These are phyloP conservation scores for Drosophila nigritarsus DNA, from an alignment of 2,888 invertebrate species.

Conservation along the genomic window DNA sequence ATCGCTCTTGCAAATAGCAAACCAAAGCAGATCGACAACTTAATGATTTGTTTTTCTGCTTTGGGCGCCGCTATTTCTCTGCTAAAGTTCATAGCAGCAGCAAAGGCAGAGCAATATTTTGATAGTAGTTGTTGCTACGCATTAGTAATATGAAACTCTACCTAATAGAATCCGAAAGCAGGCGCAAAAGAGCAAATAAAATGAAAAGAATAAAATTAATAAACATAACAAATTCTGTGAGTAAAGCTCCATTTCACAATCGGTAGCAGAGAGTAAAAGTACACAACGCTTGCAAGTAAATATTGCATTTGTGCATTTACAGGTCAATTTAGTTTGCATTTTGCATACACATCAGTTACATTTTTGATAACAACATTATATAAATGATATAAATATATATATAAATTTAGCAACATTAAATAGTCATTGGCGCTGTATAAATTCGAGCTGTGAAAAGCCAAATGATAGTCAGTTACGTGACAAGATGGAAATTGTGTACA, in stretches of 20 bases:
- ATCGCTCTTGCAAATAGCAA: neutral
- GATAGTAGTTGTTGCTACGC: neutral
- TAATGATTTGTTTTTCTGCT: neutral
- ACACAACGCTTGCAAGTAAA: neutral
- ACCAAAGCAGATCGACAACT: neutral
- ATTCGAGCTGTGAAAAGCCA: conserved; percentile 53
- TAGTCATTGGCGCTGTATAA: conserved; percentile 34
- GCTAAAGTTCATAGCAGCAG: neutral
- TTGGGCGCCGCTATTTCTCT: neutral
- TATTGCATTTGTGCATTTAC: conserved; percentile 2
- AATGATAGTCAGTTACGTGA: conserved; percentile 59
- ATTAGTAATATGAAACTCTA: neutral
- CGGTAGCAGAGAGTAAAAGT: neutral
- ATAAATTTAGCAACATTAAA: conserved; percentile 58
- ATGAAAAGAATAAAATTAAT: neutral
- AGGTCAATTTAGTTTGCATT: conserved; percentile 11
- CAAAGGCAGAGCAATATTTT: neutral
- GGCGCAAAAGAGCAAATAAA: neutral
- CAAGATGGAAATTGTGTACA: conserved; percentile 26
- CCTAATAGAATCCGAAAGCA: neutral
- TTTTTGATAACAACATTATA: conserved; percentile 23
- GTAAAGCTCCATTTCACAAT: neutral
- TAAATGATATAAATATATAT: too few relatives aligned
- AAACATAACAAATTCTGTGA: neutral
- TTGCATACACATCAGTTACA: conserved; percentile 2